These are phyloP conservation scores for Valencia hispanica DNA, from an alignment of 2,797 vertebrate genomes.

Conservation along the genomic window DNA sequence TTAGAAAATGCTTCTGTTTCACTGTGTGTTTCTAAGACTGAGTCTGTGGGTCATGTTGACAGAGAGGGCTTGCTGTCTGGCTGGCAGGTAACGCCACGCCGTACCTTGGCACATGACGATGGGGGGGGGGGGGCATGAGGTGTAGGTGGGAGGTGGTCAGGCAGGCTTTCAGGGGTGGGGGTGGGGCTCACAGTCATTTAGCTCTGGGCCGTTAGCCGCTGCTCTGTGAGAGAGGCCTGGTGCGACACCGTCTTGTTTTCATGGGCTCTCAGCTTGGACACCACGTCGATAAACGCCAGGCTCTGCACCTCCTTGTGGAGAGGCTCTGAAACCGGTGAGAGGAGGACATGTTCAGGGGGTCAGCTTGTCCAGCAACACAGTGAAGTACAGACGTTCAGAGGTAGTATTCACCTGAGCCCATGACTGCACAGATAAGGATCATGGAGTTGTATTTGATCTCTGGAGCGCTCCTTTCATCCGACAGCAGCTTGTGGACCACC, in stretches of 20 bases:
- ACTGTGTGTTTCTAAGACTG: background rate
- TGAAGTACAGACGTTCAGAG: too few relatives aligned
- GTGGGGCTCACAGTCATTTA: constrained; percentile 82
- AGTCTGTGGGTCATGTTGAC: constrained; percentile 14
- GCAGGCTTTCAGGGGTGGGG: constrained; percentile 64
- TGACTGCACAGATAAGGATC: constrained; percentile 95
- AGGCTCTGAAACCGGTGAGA: constrained; percentile 83
- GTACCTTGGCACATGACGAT: constrained; percentile 83
- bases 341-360: too few relatives aligned
- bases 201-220: constrained; percentile 95
- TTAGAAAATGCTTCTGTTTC: constrained; percentile 1
- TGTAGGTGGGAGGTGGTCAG: constrained; percentile 68
- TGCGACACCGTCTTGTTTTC: constrained; percentile 99
- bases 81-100: constrained; percentile 75
- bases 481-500: constrained; percentile 95
- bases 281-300: constrained; percentile 91
- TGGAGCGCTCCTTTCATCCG: constrained; percentile 93
- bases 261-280: constrained; percentile 93
- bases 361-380: too few relatives aligned
- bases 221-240: constrained; percentile 97
- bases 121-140: constrained; percentile 59
- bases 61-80: constrained; percentile 50
- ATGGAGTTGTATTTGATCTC: constrained; percentile 99
- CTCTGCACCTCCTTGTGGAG: constrained; percentile 94
- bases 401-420: constrained; percentile 89